Conservation (phyloP, 2,888 invertebrate genomes). For the Caenorhabditis sp. region DNA sequence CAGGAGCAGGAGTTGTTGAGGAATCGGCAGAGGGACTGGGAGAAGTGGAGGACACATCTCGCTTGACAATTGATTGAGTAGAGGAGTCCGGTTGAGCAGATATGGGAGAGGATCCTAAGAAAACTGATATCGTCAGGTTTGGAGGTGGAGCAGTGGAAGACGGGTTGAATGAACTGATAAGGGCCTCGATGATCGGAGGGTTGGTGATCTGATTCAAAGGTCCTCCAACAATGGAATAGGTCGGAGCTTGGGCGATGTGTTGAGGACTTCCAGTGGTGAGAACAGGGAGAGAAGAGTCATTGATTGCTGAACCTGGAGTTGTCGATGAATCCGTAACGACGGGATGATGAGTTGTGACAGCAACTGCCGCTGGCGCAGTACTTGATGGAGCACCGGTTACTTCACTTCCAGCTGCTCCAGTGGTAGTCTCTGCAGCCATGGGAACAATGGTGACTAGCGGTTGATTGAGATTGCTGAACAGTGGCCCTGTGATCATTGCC, state of each 20-base stretch:
- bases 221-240: slow-evolving; percentile 39
- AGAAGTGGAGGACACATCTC: not conserved
- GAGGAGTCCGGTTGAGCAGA: not conserved
- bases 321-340: not conserved
- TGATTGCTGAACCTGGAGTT: not conserved
- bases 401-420: not conserved
- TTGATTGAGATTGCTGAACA: not conserved
- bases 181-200: slow-evolving; percentile 38
- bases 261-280: slow-evolving; percentile 20
- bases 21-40: too few species aligned
- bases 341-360: too few species aligned
- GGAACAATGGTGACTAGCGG: not conserved
- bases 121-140: too few species aligned
- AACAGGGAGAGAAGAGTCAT: not conserved
- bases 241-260: slow-evolving; percentile 30
- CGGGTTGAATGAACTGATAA: slow-evolving; percentile 24
- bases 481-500: slow-evolving; percentile 11
- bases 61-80: slow-evolving; percentile 2
- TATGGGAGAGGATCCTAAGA: not conserved
- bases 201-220: slow-evolving; percentile 28
- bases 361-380: not conserved
- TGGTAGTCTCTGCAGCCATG: not conserved
- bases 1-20: not conserved
- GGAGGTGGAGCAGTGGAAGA: slow-evolving; percentile 12
- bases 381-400: not conserved